A percentile compares a stretch with the other conserved stretches of the same genome.
phyloP scores from a whole-genome alignment of 2,888 invertebrate species.

The Cantharis lateralis region DNA sequence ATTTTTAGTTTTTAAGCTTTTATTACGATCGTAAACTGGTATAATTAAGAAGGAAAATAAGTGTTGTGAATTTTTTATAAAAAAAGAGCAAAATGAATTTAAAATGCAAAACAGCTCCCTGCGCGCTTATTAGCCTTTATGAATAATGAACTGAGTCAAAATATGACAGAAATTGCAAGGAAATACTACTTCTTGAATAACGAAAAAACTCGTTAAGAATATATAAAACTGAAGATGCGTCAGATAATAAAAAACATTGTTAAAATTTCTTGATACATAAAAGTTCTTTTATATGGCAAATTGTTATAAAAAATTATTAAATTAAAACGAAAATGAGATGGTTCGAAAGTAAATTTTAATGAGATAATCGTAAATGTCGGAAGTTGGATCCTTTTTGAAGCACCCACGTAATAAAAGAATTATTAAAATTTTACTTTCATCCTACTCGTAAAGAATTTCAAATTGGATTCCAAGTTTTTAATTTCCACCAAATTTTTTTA shows the following conservation, averaged over 20 bases:
- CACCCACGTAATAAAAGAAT: neutral
- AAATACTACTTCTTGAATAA: conserved; percentile 13
- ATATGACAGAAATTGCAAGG: conserved; percentile 24
- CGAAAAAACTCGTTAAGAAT: conserved; percentile 6
- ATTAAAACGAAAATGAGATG: neutral
- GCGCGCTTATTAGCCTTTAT: conserved; percentile 26
- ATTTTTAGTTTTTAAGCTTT: neutral
- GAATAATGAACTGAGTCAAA: conserved; percentile 27
- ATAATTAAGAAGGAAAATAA: neutral
- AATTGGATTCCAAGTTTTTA: neutral
- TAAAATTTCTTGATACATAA: neutral
- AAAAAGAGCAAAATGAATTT: conserved; percentile 28
- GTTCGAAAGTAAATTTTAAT: neutral
- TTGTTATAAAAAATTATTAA: neutral
- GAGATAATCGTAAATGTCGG: neutral
- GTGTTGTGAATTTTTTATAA: conserved; percentile 22
- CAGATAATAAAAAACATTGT: conserved; percentile 10
- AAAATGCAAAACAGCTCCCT: conserved; percentile 28
- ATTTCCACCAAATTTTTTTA: neutral
- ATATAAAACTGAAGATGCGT: conserved; percentile 2
- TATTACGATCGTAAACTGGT: neutral
- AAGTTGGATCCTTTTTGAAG: neutral
- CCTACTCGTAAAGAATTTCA: neutral
- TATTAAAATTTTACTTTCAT: neutral
- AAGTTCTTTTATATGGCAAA: neutral